Evolutionary conservation across 2,113 vertebrate genomes (phyloP).

Genomic region (Crotalus viridis): DNA sequence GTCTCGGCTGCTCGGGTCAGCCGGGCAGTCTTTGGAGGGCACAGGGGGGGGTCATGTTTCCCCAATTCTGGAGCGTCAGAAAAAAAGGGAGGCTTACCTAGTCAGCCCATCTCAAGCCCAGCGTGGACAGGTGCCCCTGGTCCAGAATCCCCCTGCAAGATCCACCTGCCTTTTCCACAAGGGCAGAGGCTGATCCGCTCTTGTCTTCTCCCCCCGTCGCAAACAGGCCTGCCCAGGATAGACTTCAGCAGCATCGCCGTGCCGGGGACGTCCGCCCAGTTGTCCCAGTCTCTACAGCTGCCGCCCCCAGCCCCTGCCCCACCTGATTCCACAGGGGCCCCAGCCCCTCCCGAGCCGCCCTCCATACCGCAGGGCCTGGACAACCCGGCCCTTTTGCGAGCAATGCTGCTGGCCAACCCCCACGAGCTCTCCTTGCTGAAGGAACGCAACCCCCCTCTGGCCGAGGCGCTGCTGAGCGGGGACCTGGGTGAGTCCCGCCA

Average conservation of each 20-base stretch:
- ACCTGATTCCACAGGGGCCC: conserved; percentile 45
- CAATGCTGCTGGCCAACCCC: conserved; percentile 94
- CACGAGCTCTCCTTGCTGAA: conserved; percentile 96
- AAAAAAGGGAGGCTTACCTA: background rate
- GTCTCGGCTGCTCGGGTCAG: background rate
- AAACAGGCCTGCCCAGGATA: conserved; percentile 86
- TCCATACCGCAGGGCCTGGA: conserved; percentile 87
- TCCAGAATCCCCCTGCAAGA: no score
- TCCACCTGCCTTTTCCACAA: no score
- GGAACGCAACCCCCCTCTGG: conserved; percentile 92
- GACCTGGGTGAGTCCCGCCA: conserved; percentile 82
- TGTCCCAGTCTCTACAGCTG: conserved; percentile 56
- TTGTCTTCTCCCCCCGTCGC: background rate
- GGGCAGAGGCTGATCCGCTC: no score
- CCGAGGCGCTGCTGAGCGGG: conserved; percentile 93
- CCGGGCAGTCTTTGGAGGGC: background rate
- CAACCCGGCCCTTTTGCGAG: conserved; percentile 87
- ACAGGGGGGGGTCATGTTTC: background rate
- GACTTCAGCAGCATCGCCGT: conserved; percentile 96
- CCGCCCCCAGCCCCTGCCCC: conserved; percentile 54
- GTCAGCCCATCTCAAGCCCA: background rate
- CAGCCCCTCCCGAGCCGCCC: conserved; percentile 60
- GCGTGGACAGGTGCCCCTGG: fast-evolving
- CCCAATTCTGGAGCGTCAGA: background rate
- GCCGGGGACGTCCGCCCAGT: conserved; percentile 80